A percentile compares a stretch with the other conserved stretches of the same genome.
Evolutionary conservation across 2,113 vertebrate species (phyloP).

Genomic region (Hymenochirus boettgeri): DNA sequence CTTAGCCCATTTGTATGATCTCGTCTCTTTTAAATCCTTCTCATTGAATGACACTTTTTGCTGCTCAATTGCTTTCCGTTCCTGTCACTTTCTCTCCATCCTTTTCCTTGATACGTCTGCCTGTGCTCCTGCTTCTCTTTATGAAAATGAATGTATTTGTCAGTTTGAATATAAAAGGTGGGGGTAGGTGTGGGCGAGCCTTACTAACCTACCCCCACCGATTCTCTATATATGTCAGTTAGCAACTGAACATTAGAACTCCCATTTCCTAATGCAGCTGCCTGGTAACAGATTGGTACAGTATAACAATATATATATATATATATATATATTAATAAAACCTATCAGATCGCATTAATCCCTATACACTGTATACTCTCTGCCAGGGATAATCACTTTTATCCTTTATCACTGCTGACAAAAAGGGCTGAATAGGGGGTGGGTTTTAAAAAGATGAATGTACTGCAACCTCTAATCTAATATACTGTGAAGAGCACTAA

Average conservation of each 20-base stretch:
- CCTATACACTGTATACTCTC: neutral
- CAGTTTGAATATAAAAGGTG: slow-evolving; percentile 31
- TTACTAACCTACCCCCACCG: neutral
- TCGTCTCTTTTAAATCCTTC: neutral
- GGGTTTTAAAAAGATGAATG: too few species aligned
- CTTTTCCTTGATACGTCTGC: slow-evolving; percentile 12
- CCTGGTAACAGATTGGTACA: slow-evolving; percentile 28
- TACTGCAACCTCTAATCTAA: neutral
- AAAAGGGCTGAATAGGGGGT: too few species aligned
- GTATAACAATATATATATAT: too few species aligned
- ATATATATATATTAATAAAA: slow-evolving; percentile 4
- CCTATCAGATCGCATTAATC: neutral
- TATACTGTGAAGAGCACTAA: too few species aligned
- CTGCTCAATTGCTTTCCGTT: neutral
- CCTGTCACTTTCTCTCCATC: slow-evolving; percentile 30
- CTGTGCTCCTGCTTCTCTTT: slow-evolving; percentile 27
- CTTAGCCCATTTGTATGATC: too few species aligned
- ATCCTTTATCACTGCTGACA: too few species aligned
- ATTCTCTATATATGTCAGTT: slow-evolving; percentile 27
- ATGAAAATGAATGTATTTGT: slow-evolving; percentile 38
- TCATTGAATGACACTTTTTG: neutral
- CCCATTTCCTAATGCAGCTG: slow-evolving; percentile 13
- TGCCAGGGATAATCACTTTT: too few species aligned
- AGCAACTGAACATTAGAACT: slow-evolving; percentile 12
- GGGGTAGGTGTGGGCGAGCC: slow-evolving; percentile 27